Percentiles rank a stretch among this genome's conserved stretches.
These are phyloP conservation scores for Epizoanthus scotinus DNA, from an alignment of 92 coral and sea anemone species.

Conservation along the genomic window DNA sequence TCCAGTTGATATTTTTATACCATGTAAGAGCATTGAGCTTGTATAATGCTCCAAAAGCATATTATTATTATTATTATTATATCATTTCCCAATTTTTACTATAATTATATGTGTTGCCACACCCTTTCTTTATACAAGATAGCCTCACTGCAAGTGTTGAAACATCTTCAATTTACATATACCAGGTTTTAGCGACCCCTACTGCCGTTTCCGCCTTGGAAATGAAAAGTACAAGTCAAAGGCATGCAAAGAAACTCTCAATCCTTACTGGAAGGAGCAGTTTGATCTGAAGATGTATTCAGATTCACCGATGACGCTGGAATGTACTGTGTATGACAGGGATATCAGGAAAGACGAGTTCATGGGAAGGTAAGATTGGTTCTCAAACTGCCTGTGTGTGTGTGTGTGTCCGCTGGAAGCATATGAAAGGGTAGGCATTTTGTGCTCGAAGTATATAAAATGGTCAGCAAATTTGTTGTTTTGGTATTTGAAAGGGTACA, in stretches of 20 bases:
- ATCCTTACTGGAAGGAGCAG: constrained; percentile 95
- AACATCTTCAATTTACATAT: neutral
- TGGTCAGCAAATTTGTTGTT: too few species aligned
- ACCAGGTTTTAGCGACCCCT: constrained; percentile 96
- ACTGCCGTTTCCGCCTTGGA: constrained; percentile 97
- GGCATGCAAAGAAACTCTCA: constrained; percentile 94
- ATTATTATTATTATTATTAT: too few species aligned
- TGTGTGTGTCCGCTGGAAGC: too few species aligned
- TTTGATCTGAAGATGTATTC: constrained; percentile 92
- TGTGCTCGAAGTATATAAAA: too few species aligned
- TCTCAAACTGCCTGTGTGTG: neutral
- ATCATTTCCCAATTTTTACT: too few species aligned
- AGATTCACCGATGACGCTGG: constrained; percentile 91
- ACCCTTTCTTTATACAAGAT: neutral
- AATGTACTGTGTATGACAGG: constrained; percentile 92
- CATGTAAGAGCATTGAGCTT: too few species aligned
- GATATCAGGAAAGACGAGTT: constrained; percentile 97
- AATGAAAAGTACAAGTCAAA: constrained; percentile 96
- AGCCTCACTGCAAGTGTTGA: too few species aligned
- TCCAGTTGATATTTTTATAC: too few species aligned
- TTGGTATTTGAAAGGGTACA: too few species aligned
- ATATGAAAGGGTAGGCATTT: too few species aligned
- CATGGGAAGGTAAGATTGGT: constrained; percentile 85
- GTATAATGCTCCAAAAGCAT: too few species aligned
- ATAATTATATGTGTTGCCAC: neutral